Evolutionary conservation across 2,888 invertebrate species (phyloP).

Genomic region (Drosophila paranaensis): DNA sequence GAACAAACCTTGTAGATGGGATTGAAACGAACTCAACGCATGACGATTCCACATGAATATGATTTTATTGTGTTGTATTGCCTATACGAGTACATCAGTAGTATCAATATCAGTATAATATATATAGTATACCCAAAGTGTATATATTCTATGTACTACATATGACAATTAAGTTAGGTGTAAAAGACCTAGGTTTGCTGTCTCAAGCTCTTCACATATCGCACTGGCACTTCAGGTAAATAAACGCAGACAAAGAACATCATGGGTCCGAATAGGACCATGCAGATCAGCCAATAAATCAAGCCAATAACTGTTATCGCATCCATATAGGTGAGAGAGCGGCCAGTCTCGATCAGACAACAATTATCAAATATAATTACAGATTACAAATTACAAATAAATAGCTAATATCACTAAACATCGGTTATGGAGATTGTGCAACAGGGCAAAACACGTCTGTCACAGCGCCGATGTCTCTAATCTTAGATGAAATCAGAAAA

Average conservation of each 20-base stretch:
- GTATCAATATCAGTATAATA: conserved; percentile 17
- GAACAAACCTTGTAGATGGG: conserved; percentile 29
- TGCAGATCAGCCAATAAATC: conserved; percentile 88
- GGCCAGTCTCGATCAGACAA: conserved; percentile 61
- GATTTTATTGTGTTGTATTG: conserved; percentile 48
- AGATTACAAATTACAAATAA: conserved; percentile 47
- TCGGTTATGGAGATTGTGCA: conserved; percentile 61
- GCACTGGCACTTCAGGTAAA: conserved; percentile 89
- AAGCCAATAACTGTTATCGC: conserved; percentile 67
- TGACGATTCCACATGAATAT: conserved; percentile 27
- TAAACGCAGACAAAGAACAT: conserved; percentile 87
- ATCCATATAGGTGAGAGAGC: conserved; percentile 66
- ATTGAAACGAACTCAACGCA: conserved; percentile 8
- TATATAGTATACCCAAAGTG: conserved; percentile 7
- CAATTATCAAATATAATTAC: conserved; percentile 23
- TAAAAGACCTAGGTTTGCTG: conserved; percentile 59
- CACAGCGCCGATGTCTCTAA: conserved; percentile 71
- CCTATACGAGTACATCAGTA: conserved; percentile 48
- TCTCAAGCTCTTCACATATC: conserved; percentile 87
- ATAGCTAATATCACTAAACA: conserved; percentile 79
- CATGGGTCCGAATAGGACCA: conserved; percentile 89
- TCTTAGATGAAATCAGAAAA: conserved; percentile 35
- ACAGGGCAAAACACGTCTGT: conserved; percentile 55
- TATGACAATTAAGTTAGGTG: conserved; percentile 31
- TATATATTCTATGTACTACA: conserved; percentile 49